Conservation (phyloP, 2,113 vertebrate species). For the Pelecanus crispus region DNA sequence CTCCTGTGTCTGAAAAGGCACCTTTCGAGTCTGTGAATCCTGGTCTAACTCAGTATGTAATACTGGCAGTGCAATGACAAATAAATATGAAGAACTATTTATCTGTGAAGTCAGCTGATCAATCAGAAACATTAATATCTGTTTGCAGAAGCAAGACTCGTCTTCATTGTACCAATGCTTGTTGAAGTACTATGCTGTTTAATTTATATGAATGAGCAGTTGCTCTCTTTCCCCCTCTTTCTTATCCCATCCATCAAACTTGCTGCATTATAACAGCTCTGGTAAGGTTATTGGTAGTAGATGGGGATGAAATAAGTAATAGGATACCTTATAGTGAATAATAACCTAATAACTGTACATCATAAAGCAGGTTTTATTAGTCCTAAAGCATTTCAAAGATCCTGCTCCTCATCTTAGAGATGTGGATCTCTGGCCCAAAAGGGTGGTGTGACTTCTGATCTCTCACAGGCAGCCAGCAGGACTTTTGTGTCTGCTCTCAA, state of each 20-base stretch:
- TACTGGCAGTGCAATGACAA: not conserved
- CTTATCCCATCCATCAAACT: not conserved
- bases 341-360: not conserved
- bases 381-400: not conserved
- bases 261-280: not conserved
- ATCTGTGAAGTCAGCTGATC: not conserved
- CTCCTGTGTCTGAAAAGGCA: not conserved
- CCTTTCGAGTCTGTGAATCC: not conserved
- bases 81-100: not conserved
- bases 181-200: not conserved
- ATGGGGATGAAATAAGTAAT: not conserved
- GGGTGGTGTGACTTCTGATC: not conserved
- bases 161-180: not conserved
- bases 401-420: not conserved
- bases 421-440: not conserved
- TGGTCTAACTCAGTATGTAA: not conserved
- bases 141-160: not conserved
- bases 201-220: not conserved
- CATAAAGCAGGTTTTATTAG: not conserved
- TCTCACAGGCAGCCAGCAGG: not conserved
- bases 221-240: not conserved
- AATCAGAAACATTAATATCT: not conserved
- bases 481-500: not conserved
- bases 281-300: not conserved
- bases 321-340: not conserved